phyloP scores from a whole-genome alignment of 2,113 vertebrate genomes.

The Cyanoramphus novaezelandiae region DNA sequence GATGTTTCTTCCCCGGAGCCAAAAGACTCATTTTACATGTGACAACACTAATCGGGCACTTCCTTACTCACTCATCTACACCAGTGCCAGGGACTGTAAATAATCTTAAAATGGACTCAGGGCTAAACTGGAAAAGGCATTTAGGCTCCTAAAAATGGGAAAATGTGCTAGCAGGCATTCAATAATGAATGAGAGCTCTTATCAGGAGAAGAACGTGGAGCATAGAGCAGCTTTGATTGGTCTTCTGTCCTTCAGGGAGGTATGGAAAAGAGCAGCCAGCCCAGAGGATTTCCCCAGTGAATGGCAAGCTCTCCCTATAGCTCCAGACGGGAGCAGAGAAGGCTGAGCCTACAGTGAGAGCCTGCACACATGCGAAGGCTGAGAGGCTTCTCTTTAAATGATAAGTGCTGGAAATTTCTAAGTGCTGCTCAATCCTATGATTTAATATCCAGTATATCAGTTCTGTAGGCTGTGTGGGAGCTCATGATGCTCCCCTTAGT shows the following conservation, averaged over 20 bases:
- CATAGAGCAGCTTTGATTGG: neutral
- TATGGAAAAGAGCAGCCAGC: neutral
- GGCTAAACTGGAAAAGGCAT: constrained; percentile 33
- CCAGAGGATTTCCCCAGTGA: neutral
- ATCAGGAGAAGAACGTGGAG: neutral
- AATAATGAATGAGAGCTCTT: constrained; percentile 7
- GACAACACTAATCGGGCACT: neutral
- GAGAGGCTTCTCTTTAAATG: neutral
- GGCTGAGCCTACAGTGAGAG: neutral
- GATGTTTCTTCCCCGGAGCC: neutral
- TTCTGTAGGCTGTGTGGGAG: neutral
- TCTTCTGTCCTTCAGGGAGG: neutral
- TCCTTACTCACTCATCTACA: neutral
- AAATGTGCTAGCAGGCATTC: neutral
- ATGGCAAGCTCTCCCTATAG: neutral
- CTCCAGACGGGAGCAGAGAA: neutral
- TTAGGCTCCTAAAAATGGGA: constrained; percentile 28
- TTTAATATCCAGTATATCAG: neutral
- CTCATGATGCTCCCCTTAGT: neutral
- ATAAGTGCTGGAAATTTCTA: neutral
- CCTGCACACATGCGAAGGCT: neutral
- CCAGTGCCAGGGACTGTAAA: neutral
- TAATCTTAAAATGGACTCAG: neutral
- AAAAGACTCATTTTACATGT: constrained; percentile 2
- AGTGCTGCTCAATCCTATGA: neutral